Evolutionary conservation across 2,888 invertebrate genomes (phyloP).

Genomic region (Tipula unca): DNA sequence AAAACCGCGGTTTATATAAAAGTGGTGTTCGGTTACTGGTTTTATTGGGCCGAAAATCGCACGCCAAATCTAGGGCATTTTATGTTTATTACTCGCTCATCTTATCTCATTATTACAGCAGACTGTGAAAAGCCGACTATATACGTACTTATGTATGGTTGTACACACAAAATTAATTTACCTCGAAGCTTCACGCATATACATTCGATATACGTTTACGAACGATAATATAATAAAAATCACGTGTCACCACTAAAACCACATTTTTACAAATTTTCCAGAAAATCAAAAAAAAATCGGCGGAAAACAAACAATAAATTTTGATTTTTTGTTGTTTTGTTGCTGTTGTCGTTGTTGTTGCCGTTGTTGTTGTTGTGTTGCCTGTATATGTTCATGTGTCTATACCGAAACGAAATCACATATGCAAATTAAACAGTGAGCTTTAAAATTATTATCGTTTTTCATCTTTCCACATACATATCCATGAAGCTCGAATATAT

Average conservation of each 20-base stretch:
- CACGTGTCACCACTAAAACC: conserved; percentile 4
- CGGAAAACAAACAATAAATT: not conserved
- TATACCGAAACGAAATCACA: not conserved
- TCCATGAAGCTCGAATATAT: not conserved
- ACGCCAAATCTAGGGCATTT: too few species aligned
- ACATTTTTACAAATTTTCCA: not conserved
- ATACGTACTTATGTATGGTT: too few species aligned
- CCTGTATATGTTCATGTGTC: not conserved
- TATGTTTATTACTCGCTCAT: too few species aligned
- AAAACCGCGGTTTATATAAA: too few species aligned
- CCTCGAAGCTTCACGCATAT: not conserved
- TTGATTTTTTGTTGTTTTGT: not conserved
- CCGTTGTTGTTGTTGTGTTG: too few species aligned
- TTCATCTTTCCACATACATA: not conserved
- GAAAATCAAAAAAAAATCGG: not conserved
- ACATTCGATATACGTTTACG: not conserved
- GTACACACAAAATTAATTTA: too few species aligned
- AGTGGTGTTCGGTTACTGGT: too few species aligned
- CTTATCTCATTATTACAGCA: not conserved
- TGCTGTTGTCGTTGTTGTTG: too few species aligned
- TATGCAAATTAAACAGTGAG: not conserved
- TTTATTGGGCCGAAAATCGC: too few species aligned
- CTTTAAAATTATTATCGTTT: not conserved
- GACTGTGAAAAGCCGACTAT: too few species aligned
- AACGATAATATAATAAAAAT: not conserved